Evolutionary conservation across 1,140 invertebrate species (phyloP), one percentile per base, ranked within the genome.

Genomic region (Ceratitis capitata): DNA sequence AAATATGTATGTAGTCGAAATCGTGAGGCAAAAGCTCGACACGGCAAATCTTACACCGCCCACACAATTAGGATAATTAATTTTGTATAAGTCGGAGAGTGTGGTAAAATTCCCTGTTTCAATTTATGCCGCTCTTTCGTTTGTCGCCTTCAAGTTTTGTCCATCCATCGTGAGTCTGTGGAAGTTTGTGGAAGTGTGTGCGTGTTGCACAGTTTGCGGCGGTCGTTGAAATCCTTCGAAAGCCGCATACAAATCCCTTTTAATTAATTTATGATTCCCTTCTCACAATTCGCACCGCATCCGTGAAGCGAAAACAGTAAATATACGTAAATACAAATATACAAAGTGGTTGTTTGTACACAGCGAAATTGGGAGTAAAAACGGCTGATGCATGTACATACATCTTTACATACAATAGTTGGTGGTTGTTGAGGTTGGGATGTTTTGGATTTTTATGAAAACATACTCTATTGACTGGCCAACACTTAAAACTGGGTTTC

Each of bases 191-290:
- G 42, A 16, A 14, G 74, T 82, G 39, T 49, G 78, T n/a, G 6
- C 49, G 39, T 47, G 42, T 23, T 83, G 47, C 7, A 42, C 35
- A 19, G 35, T 35, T 29, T 69, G 64, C 35, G 64, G 35, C 82
- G 16, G 29, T 26, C 23, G 83, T 88, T 86, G 88, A 90, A 90
- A 29, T 90, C 89, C 89, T 89, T 89, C 88, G 88, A 87, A 90
- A 90, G 89, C 89, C 89, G 88, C 88, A 90, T 89, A 90, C 89
- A 90, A 90, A 90, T 90, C 89, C 89, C 89, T 89, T 90, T 90
- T 90, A 90, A 90, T 90, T 90, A 90, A 90, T 90, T 90, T 90
- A 90, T 90, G 89, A 90, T 90, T 90, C 89, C 89, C 56, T 42
- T 88, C 88, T 89, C 88, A 51, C 53, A 39, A 83, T 35, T 42